Evolutionary conservation across 2,888 invertebrate genomes (phyloP).

Genomic region (Leucophora obtusa): DNA sequence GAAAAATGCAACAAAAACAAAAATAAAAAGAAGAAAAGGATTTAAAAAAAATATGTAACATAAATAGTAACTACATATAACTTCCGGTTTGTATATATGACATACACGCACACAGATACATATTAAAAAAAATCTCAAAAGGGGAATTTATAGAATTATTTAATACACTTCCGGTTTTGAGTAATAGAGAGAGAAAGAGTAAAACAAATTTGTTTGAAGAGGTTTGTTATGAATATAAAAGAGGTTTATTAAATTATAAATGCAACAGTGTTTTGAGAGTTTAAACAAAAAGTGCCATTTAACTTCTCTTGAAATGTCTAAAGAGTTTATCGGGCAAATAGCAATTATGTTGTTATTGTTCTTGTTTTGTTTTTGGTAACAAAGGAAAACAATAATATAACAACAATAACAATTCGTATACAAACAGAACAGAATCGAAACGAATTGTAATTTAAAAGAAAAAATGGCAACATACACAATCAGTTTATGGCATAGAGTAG

Average conservation of each 20-base stretch:
- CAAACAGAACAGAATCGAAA: not conserved
- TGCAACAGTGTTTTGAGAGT: constrained; percentile 52
- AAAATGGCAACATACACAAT: not conserved
- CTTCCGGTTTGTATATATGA: constrained; percentile 29
- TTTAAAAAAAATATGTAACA: not conserved
- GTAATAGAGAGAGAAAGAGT: not conserved
- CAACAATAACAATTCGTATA: constrained; percentile 12
- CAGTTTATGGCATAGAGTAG: not conserved
- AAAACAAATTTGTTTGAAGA: not conserved
- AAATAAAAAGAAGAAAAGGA: not conserved
- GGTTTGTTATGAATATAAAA: not conserved
- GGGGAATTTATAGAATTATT: constrained; percentile 43
- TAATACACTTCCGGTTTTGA: constrained; percentile 47
- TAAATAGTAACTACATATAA: constrained; percentile 20
- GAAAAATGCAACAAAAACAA: constrained; percentile 6
- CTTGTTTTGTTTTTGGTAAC: constrained; percentile 9
- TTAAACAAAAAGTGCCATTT: not conserved
- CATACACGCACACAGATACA: constrained; percentile 2
- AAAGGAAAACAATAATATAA: constrained; percentile 33
- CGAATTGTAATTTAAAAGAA: not conserved
- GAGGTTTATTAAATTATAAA: not conserved
- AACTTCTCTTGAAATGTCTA: not conserved
- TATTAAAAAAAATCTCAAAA: not conserved
- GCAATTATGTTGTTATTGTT: constrained; percentile 15
- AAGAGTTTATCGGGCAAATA: not conserved